Base-by-base conservation (phyloP, 2,113 vertebrate genomes). In the Heliornis fulica region DNA sequence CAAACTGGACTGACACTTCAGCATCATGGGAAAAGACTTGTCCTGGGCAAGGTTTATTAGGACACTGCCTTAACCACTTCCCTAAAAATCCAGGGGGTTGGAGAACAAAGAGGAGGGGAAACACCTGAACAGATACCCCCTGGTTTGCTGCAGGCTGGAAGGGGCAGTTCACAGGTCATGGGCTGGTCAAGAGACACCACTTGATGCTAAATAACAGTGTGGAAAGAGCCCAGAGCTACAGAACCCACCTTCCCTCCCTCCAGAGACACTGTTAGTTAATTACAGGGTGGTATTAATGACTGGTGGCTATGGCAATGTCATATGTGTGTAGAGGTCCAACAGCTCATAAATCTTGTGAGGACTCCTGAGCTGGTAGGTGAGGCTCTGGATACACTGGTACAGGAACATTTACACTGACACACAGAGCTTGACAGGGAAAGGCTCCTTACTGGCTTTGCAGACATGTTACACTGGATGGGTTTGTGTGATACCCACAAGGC, bases 1-100 rank as follows among this genome's bases (percentile, higher is more conserved):
- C 29, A 32, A 81, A 51, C 0, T 16, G 60, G 28, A 13, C 23
- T 29, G 7, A 10, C 0, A 5, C 36, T 46, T 59, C 10, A 34
- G 36, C 66, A 38, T 14, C 76, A 26, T 18, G 20, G 15, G 51
- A 8, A 36, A 83, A 46, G 18, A 26, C 10, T 5, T 31, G 22
- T 5, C 61, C 11, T 34, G 22, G 13, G 12, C 10, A 11, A 38
- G 9, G 29, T 5, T 5, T 15, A 13, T 15, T 25, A 31, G 31
- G 71, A 38, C 26, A 53, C 11, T 43, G 36, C 51, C 66, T 59
- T n/a, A 20, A 50, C 1, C 15, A 72, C 23, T 34, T 38, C 70
- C 31, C 5, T 29, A 46, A 31, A 56, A 19, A 56, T 3, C 8
- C 48, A n/a, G 19, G 34, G 45, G 36, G 31, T 4, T 57, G 34